Percentiles rank a stretch among this genome's conserved stretches.
phyloP scores from a whole-genome alignment of 2,113 vertebrate species.

The Cyrtonyx montezumae region DNA sequence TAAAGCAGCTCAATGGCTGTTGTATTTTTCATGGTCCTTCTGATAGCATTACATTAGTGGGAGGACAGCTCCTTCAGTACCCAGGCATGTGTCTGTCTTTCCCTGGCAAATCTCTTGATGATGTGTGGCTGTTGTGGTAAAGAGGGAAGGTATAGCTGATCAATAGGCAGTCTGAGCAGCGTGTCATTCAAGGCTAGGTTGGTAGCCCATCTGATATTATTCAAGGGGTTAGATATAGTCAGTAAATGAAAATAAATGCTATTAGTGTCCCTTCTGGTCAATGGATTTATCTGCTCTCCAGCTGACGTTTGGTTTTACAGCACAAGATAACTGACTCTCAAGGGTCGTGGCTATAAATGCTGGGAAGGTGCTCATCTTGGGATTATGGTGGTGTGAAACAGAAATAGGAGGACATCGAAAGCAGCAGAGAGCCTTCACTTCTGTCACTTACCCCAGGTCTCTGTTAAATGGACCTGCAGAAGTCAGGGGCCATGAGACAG shows the following conservation, averaged over 20 bases:
- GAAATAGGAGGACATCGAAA: not conserved
- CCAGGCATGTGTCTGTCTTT: not conserved
- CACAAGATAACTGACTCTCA: not conserved
- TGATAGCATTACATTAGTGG: not conserved
- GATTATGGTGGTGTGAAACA: not conserved
- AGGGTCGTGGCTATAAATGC: not conserved
- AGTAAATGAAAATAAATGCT: not conserved
- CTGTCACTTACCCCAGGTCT: not conserved
- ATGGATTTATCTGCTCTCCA: constrained; percentile 15
- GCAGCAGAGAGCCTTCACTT: not conserved
- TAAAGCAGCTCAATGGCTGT: not conserved
- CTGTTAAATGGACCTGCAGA: not conserved
- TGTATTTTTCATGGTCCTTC: not conserved
- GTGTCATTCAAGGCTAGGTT: not conserved
- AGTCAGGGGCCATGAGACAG: not conserved
- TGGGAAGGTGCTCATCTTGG: not conserved
- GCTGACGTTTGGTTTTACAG: not conserved
- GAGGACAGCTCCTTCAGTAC: not conserved
- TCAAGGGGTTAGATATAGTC: constrained; percentile 37
- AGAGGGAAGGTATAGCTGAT: constrained; percentile 15
- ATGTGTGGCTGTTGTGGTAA: not conserved
- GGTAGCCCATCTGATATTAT: constrained; percentile 45
- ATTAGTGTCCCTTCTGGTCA: not conserved
- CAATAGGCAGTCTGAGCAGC: constrained; percentile 11
- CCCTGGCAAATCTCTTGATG: not conserved